Conservation (phyloP, 1,140 invertebrate genomes). For the Lepidurus arcticus region DNA sequence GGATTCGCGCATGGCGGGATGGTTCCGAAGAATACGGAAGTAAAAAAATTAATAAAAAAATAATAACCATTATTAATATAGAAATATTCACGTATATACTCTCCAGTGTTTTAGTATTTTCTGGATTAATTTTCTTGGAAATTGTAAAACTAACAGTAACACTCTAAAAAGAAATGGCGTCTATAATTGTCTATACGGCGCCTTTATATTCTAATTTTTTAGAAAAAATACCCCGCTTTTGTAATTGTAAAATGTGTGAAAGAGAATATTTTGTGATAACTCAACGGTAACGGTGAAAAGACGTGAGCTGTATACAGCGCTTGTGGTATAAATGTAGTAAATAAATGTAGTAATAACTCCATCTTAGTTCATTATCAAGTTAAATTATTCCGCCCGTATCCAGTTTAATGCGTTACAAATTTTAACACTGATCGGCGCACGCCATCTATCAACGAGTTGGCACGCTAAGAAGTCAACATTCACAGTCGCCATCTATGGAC, state of each 20-base stretch:
- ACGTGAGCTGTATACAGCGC: neutral
- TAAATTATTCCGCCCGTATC: neutral
- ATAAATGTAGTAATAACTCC: neutral
- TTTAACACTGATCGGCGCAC: neutral
- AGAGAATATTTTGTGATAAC: neutral
- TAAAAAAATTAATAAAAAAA: neutral
- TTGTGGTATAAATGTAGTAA: neutral
- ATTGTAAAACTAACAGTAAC: too few relatives aligned
- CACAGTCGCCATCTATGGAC: too few relatives aligned
- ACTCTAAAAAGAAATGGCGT: too few relatives aligned
- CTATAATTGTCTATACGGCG: neutral
- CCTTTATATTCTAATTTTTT: neutral
- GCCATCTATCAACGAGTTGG: too few relatives aligned
- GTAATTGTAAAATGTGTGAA: neutral
- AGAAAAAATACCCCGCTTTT: neutral
- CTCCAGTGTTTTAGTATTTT: too few relatives aligned
- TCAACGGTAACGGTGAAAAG: neutral
- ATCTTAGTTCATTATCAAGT: neutral
- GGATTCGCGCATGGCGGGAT: constrained; percentile 41
- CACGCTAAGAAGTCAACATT: too few relatives aligned
- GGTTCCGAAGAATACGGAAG: constrained; percentile 38
- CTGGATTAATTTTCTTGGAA: too few relatives aligned
- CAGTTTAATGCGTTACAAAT: neutral
- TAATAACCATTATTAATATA: neutral
- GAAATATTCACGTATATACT: neutral